phyloP scores from a whole-genome alignment of 1,140 invertebrate genomes.

The Eriocheir sinensis region DNA sequence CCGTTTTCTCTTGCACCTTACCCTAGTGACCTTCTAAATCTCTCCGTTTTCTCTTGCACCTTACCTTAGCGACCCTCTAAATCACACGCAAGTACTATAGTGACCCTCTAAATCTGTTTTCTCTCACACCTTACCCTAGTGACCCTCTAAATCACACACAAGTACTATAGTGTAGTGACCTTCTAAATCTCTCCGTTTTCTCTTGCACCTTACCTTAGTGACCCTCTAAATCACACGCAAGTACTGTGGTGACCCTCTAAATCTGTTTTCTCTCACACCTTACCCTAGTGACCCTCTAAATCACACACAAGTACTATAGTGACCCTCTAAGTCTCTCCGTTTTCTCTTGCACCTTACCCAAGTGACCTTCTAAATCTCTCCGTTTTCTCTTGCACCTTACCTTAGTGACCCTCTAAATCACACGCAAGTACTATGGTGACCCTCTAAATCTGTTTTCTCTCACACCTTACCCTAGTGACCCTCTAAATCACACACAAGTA shows the following conservation, averaged over 20 bases:
- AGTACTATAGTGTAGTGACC: too few relatives aligned
- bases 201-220: too few relatives aligned
- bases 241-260: neutral
- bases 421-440: neutral
- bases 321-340: too few relatives aligned
- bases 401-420: too few relatives aligned
- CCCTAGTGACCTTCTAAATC: neutral
- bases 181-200: neutral
- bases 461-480: neutral
- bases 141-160: neutral
- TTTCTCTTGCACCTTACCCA: too few relatives aligned
- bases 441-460: slow-evolving; percentile 28
- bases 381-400: too few relatives aligned
- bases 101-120: slow-evolving; percentile 27
- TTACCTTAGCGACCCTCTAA: too few relatives aligned
- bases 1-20: slow-evolving; percentile 13
- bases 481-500: neutral
- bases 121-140: neutral
- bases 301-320: neutral
- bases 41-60: neutral
- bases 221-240: neutral
- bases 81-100: neutral
- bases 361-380: neutral
- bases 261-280: slow-evolving; percentile 36
- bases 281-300: neutral